Percentiles rank a stretch among this genome's conserved stretches.
phyloP scores from a whole-genome alignment of 2,797 vertebrate genomes.

The Rhyacichthys aspro region DNA sequence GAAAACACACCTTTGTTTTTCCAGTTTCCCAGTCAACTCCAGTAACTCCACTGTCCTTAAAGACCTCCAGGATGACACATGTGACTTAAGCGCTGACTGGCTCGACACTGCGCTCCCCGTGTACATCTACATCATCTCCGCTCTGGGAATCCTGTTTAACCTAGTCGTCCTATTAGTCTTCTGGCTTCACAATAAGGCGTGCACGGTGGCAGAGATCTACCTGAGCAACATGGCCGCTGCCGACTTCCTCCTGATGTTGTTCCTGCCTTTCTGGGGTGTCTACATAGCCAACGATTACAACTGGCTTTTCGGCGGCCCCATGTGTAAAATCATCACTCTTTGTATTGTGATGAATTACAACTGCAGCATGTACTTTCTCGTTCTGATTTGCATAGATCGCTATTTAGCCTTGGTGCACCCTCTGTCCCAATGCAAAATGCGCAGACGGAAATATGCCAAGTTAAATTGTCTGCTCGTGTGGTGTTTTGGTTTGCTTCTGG shows the following conservation, averaged over 20 bases:
- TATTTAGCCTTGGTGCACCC: constrained; percentile 76
- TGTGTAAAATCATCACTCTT: constrained; percentile 72
- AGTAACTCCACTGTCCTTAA: neutral
- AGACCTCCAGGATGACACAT: constrained; percentile 34
- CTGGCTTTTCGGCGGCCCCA: constrained; percentile 74
- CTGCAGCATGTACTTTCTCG: constrained; percentile 84
- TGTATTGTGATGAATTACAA: constrained; percentile 73
- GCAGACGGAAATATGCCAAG: constrained; percentile 68
- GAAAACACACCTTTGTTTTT: neutral
- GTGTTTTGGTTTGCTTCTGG: constrained; percentile 71
- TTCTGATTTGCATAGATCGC: constrained; percentile 81
- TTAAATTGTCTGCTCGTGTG: constrained; percentile 79
- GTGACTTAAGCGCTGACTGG: constrained; percentile 10
- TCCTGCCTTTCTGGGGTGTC: constrained; percentile 84
- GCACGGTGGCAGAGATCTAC: constrained; percentile 82
- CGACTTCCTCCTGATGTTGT: constrained; percentile 78
- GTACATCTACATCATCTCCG: constrained; percentile 64
- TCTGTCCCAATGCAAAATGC: constrained; percentile 57
- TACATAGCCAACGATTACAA: constrained; percentile 60
- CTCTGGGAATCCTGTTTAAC: constrained; percentile 81
- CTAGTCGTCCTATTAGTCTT: constrained; percentile 76
- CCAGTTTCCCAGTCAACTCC: constrained; percentile 41
- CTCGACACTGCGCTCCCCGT: constrained; percentile 53
- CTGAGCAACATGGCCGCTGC: constrained; percentile 84
- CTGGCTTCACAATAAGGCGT: constrained; percentile 71